Conservation (phyloP, 2,797 vertebrate species). For the Mycteria americana region DNA sequence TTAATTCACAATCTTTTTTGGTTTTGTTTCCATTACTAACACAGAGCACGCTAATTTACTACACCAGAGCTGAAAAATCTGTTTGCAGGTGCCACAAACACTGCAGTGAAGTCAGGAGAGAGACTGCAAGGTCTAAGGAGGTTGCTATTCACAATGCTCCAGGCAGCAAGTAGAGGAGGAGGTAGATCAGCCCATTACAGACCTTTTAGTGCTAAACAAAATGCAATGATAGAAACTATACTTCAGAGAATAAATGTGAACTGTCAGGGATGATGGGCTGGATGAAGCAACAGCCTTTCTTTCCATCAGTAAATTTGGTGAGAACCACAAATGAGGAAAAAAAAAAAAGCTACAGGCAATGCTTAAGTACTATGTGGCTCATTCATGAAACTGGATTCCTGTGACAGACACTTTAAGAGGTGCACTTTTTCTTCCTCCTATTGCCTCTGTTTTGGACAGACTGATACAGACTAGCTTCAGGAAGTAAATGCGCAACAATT, state of each 20-base stretch:
- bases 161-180: neutral
- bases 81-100: neutral
- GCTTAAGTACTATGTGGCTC: neutral
- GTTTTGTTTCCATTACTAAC: neutral
- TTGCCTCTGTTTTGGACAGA: neutral
- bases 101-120: neutral
- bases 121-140: neutral
- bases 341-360: neutral
- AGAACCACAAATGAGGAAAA: neutral
- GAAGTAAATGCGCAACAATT: neutral
- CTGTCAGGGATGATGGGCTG: neutral
- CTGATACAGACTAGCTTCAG: neutral
- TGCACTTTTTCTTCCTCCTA: neutral
- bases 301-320: neutral
- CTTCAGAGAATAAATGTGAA: neutral
- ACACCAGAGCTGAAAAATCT: neutral
- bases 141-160: neutral
- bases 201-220: neutral
- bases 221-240: neutral
- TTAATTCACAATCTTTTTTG: neutral
- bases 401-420: neutral
- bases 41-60: neutral
- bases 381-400: neutral
- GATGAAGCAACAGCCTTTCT: neutral
- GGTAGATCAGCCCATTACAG: neutral